Percentiles rank a stretch among this genome's conserved stretches.
phyloP scores from a whole-genome alignment of 2,113 vertebrate species.

The Brienomyrus brachyistius region DNA sequence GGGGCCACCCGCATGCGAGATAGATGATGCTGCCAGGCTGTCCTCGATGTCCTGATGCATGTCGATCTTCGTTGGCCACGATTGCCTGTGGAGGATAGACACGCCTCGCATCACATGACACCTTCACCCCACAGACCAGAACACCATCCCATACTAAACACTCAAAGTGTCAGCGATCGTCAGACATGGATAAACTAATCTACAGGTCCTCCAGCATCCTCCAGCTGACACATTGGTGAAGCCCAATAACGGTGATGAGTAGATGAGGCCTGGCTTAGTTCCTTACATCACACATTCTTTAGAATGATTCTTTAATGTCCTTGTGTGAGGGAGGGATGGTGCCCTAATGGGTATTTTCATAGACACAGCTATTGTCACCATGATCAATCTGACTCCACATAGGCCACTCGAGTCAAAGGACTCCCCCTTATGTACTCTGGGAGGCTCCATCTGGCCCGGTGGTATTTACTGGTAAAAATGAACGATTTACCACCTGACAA shows the following conservation, averaged over 20 bases:
- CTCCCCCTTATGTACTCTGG: neutral
- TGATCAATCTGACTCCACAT: neutral
- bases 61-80: constrained; percentile 88
- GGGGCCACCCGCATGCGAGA: constrained; percentile 75
- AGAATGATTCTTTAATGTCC: neutral
- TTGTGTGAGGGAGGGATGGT: neutral
- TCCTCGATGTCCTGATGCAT: constrained; percentile 94
- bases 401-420: neutral
- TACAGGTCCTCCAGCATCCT: neutral
- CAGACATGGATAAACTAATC: neutral
- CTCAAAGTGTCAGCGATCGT: neutral
- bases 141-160: neutral
- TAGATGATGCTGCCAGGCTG: constrained; percentile 80
- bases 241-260: neutral
- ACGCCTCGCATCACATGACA: neutral
- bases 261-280: neutral
- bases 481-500: neutral
- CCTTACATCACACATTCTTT: neutral
- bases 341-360: neutral
- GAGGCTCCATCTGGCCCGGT: neutral
- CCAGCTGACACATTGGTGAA: neutral
- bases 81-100: constrained; percentile 68
- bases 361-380: neutral
- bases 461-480: neutral
- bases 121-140: neutral